Percentiles rank a stretch among this genome's conserved stretches.
Conservation (phyloP, 2,113 vertebrate species). For the Hydrochoerus hydrochaeris region DNA sequence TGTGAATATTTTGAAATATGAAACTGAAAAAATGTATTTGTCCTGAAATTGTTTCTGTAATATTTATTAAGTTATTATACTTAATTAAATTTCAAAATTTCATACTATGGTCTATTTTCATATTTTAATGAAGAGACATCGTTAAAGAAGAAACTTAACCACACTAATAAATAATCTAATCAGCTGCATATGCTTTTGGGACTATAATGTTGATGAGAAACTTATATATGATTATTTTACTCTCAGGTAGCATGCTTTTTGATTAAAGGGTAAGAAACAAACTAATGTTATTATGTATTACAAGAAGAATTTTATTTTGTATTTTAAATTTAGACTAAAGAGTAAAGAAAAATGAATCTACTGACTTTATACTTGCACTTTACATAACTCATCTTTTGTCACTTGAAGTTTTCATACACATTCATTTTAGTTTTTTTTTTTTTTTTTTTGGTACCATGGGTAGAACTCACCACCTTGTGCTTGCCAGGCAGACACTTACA, state of each 20-base stretch:
- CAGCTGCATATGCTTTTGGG: neutral
- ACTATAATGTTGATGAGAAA: neutral
- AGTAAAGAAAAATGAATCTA: neutral
- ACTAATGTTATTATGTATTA: neutral
- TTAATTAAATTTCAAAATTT: conserved; percentile 29
- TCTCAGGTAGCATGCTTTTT: neutral
- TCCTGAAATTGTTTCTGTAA: neutral
- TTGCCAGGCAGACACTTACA: too few relatives aligned
- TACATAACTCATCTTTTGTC: neutral
- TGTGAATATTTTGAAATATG: neutral
- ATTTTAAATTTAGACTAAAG: neutral
- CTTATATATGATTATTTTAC: neutral
- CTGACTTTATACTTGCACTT: neutral
- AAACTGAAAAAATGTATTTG: neutral
- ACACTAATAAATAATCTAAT: neutral
- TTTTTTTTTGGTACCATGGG: too few relatives aligned
- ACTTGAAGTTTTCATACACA: neutral
- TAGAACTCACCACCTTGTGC: too few relatives aligned
- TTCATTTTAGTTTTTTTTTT: neutral
- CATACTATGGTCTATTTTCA: neutral
- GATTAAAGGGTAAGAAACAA: neutral
- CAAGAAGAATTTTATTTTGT: neutral
- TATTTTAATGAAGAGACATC: neutral
- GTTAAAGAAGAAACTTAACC: neutral
- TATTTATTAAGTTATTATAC: neutral